A percentile compares a stretch with the other conserved stretches of the same genome.
phyloP scores from a whole-genome alignment of 1,140 invertebrate species.

The Leptopilina boulardi region DNA sequence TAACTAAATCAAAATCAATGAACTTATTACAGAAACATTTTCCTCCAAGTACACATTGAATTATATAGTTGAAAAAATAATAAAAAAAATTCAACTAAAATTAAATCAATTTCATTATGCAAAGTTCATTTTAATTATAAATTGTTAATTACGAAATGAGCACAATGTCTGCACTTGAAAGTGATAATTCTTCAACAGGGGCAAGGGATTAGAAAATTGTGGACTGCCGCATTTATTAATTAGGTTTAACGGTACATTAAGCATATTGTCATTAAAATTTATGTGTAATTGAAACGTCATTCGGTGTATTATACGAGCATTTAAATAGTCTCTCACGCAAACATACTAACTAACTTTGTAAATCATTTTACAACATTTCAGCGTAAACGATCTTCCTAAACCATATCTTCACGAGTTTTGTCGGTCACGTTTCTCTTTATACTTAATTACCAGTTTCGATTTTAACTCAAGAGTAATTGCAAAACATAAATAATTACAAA shows the following conservation, averaged over 20 bases:
- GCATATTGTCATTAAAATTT: conserved; percentile 38
- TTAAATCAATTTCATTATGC: background rate
- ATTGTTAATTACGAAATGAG: background rate
- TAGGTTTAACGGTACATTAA: conserved; percentile 40
- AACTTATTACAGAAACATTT: background rate
- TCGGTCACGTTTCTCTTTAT: conserved; percentile 8
- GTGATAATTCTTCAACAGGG: background rate
- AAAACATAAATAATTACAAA: background rate
- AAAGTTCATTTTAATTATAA: background rate
- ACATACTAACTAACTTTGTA: conserved; percentile 32
- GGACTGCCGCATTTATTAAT: conserved; percentile 33
- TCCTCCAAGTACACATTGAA: too few relatives aligned
- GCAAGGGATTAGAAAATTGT: background rate
- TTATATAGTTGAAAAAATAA: too few relatives aligned
- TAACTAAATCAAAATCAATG: background rate
- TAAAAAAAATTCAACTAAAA: too few relatives aligned
- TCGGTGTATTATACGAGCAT: conserved; percentile 20
- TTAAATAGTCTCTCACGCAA: conserved; percentile 45
- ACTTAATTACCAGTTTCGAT: background rate
- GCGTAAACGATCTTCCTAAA: conserved; percentile 1
- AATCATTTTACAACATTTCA: background rate
- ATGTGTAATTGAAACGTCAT: conserved; percentile 47
- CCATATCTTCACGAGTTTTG: background rate
- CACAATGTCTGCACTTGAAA: background rate
- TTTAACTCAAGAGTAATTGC: background rate